Conservation (phyloP, 1,140 invertebrate species). For the Metaphire vulgaris region DNA sequence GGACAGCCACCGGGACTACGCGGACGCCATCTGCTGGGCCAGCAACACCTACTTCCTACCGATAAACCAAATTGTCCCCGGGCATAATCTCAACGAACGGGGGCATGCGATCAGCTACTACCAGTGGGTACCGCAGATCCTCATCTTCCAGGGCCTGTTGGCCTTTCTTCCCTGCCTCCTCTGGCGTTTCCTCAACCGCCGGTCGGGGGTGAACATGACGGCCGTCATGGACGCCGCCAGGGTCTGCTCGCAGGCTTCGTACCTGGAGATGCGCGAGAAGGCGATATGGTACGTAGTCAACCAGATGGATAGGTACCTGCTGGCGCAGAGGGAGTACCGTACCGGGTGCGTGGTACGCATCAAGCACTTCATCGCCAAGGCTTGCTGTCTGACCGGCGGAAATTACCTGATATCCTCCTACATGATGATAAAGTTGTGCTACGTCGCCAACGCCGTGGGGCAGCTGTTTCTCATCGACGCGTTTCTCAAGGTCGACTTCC, state of each 20-base stretch:
- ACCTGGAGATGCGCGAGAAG: no score
- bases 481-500: constrained; percentile 54
- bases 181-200: no score
- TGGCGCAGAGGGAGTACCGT: constrained; percentile 19
- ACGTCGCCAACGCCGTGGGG: constrained; percentile 52
- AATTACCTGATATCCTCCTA: constrained; percentile 53
- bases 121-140: constrained; percentile 55
- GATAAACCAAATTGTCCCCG: no score
- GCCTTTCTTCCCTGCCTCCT: no score
- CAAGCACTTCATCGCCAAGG: no score
- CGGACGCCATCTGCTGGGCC: no score
- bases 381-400: constrained; percentile 41
- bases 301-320: constrained; percentile 32
- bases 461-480: constrained; percentile 54
- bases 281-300: constrained; percentile 38
- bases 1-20: no score
- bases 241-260: no score
- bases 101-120: constrained; percentile 46
- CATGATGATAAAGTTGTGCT: constrained; percentile 53
- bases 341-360: constrained; percentile 41
- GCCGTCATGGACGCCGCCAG: no score
- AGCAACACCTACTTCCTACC: no score
- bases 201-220: no score
- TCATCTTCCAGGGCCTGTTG: constrained; percentile 53
- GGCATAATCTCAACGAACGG: constrained; percentile 6